A percentile compares a stretch with the other conserved stretches of the same genome.
phyloP scores from a whole-genome alignment of 1,140 invertebrate genomes.

The Trachymyrmex septentrionalis region DNA sequence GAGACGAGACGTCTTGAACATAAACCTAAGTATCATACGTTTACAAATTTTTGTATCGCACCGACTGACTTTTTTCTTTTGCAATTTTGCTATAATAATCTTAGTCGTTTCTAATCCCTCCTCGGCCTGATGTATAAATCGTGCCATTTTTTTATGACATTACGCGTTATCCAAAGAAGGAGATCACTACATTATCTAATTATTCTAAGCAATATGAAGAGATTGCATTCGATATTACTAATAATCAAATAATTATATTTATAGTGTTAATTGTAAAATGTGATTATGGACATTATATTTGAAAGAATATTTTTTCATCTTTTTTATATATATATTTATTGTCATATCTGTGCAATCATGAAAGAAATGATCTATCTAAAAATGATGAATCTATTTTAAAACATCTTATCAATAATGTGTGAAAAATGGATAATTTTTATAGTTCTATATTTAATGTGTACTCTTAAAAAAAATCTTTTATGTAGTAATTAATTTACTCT shows the following conservation, averaged over 20 bases:
- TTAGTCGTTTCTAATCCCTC: slow-evolving; percentile 6
- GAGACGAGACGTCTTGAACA: slow-evolving; percentile 25
- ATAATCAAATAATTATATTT: slow-evolving; percentile 4
- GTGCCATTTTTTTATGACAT: slow-evolving; percentile 22
- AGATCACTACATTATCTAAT: slow-evolving; percentile 1
- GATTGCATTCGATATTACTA: slow-evolving; percentile 13
- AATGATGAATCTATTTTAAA: too few relatives aligned
- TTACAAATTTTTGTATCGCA: slow-evolving; percentile 55
- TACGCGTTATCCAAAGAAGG: slow-evolving; percentile 39
- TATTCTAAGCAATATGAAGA: slow-evolving; percentile 17
- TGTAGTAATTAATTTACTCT: background rate
- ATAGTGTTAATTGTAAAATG: background rate
- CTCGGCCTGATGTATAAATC: background rate
- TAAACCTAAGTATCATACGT: slow-evolving; percentile 1
- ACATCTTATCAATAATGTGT: slow-evolving; percentile 1
- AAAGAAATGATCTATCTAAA: slow-evolving; percentile 39
- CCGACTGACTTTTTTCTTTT: slow-evolving; percentile 28
- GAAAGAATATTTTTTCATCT: background rate
- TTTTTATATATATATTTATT: slow-evolving; percentile 8
- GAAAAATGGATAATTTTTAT: slow-evolving; percentile 49
- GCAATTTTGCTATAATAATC: slow-evolving; percentile 14
- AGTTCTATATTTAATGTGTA: slow-evolving; percentile 27
- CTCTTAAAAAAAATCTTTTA: background rate
- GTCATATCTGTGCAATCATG: slow-evolving; percentile 44
- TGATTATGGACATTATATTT: background rate